Evolutionary conservation across 1,140 invertebrate species (phyloP).

Genomic region (Leptinotarsa undecemlineata): DNA sequence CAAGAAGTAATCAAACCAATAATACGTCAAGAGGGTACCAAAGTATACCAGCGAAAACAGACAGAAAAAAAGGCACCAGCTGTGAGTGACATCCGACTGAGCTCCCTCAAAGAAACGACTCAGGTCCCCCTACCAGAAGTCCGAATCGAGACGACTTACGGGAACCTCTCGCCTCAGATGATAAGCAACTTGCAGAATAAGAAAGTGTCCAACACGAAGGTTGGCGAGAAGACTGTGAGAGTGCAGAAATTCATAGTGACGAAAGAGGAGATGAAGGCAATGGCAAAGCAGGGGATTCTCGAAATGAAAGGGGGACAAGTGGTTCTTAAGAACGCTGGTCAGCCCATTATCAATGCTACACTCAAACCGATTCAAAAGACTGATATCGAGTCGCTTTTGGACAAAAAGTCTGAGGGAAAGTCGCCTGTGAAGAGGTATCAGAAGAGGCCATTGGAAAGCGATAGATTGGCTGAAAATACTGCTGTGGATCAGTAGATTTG

Average conservation of each 20-base stretch:
- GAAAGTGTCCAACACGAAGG: slow-evolving; percentile 47
- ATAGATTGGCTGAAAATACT: slow-evolving; percentile 4
- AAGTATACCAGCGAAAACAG: slow-evolving; percentile 48
- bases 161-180: background rate
- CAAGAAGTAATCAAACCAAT: slow-evolving; percentile 49
- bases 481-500: background rate
- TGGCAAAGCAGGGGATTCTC: slow-evolving; percentile 60
- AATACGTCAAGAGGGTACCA: slow-evolving; percentile 50
- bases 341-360: slow-evolving; percentile 36
- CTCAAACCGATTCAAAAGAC: slow-evolving; percentile 34
- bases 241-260: slow-evolving; percentile 65
- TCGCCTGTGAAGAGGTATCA: slow-evolving; percentile 15
- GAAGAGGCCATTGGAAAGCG: background rate
- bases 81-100: background rate
- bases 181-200: background rate
- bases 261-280: slow-evolving; percentile 63
- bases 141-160: background rate
- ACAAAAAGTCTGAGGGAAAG: slow-evolving; percentile 13
- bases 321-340: slow-evolving; percentile 33
- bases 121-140: background rate
- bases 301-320: slow-evolving; percentile 32
- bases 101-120: background rate
- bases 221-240: slow-evolving; percentile 62
- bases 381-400: slow-evolving; percentile 34
- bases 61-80: background rate